Percentiles rank a stretch among this genome's conserved stretches.
These are phyloP conservation scores for Drosophila anomalipes DNA, from an alignment of 2,888 invertebrate species.

Conservation along the genomic window DNA sequence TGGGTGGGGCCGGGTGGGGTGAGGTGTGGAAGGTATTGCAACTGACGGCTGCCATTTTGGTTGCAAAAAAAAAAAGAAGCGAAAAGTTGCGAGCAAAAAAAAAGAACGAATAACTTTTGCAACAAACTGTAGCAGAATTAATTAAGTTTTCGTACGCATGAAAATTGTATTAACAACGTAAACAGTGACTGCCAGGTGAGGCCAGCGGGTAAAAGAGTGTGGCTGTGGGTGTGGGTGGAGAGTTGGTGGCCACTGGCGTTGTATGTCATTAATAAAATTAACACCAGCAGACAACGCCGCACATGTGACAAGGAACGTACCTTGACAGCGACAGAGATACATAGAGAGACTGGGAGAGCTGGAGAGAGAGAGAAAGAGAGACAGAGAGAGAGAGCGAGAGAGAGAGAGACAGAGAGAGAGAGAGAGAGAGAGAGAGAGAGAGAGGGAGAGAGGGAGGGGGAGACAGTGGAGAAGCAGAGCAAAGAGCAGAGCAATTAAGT, in stretches of 20 bases:
- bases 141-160: slow-evolving; percentile 79
- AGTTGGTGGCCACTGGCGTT: slow-evolving; percentile 58
- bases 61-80: slow-evolving; percentile 1
- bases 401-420: not conserved
- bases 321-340: slow-evolving; percentile 14
- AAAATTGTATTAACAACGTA: slow-evolving; percentile 65
- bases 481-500: slow-evolving; percentile 83
- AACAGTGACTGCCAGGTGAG: slow-evolving; percentile 4
- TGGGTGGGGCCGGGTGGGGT: not conserved
- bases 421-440: too few relatives aligned
- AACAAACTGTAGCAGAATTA: slow-evolving; percentile 78
- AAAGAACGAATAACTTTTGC: slow-evolving; percentile 46
- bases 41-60: slow-evolving; percentile 65
- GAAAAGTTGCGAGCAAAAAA: not conserved
- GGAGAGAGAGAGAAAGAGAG: not conserved
- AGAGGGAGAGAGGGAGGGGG: not conserved
- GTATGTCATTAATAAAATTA: slow-evolving; percentile 85
- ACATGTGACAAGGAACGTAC: slow-evolving; percentile 46
- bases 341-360: not conserved
- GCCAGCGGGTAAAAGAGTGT: not conserved
- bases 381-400: not conserved
- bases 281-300: slow-evolving; percentile 74
- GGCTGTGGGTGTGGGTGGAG: not conserved
- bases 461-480: not conserved
- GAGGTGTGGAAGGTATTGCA: slow-evolving; percentile 20